Evolutionary conservation across 2,113 vertebrate species (phyloP).

Genomic region (Platycercus adscitus): DNA sequence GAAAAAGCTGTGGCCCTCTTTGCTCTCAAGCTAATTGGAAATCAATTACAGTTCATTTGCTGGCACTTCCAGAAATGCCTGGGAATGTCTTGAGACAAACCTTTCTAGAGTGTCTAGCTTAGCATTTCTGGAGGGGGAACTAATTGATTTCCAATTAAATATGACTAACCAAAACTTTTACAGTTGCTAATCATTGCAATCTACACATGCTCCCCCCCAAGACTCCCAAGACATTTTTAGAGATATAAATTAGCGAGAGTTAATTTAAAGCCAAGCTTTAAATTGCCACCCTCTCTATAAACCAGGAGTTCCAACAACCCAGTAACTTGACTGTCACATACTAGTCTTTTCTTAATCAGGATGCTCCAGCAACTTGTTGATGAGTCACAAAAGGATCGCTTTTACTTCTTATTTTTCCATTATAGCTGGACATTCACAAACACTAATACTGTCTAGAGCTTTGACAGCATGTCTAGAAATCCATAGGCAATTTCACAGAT

Average conservation of each 20-base stretch:
- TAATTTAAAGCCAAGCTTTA: not conserved
- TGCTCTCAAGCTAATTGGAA: not conserved
- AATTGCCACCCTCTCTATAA: not conserved
- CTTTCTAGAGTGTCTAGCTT: not conserved
- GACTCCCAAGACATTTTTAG: not conserved
- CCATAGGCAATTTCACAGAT: not conserved
- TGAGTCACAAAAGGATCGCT: not conserved
- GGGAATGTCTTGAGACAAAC: not conserved
- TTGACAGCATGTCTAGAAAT: not conserved
- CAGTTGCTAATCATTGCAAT: not conserved
- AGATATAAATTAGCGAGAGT: not conserved
- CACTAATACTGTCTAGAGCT: not conserved
- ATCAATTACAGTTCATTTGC: not conserved
- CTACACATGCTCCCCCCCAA: not conserved
- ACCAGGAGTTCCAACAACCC: not conserved
- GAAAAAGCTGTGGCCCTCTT: not conserved
- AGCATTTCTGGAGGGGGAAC: not conserved
- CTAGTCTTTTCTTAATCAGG: not conserved
- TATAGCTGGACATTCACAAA: not conserved
- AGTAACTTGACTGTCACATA: not conserved
- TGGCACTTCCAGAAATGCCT: not conserved
- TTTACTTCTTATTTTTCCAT: not conserved
- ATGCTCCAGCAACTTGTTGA: not conserved
- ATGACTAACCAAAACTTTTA: not conserved
- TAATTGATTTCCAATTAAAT: not conserved